These are phyloP conservation scores for Pinna nobilis DNA, from an alignment of 1,140 invertebrate species.

Conservation along the genomic window DNA sequence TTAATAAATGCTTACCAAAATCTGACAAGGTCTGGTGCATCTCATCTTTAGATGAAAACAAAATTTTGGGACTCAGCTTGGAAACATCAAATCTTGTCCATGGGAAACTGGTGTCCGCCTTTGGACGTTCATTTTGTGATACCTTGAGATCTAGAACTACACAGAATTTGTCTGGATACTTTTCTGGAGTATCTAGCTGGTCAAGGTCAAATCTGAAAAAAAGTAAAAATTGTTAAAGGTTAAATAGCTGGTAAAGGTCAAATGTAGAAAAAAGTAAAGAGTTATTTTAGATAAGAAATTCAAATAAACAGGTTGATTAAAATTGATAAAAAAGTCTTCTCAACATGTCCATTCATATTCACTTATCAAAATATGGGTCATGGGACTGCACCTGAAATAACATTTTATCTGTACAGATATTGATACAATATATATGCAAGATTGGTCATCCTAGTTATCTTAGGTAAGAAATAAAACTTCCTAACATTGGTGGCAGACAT, in stretches of 20 bases:
- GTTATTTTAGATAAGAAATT: neutral
- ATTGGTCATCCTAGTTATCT: too few species aligned
- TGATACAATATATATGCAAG: too few species aligned
- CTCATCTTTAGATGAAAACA: slow-evolving; percentile 89
- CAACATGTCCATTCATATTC: too few species aligned
- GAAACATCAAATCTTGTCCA: slow-evolving; percentile 82
- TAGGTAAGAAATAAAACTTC: too few species aligned
- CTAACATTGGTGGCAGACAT: too few species aligned
- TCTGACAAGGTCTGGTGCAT: slow-evolving; percentile 78
- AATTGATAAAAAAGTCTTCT: too few species aligned
- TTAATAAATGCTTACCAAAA: too few species aligned
- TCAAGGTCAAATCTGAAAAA: slow-evolving; percentile 84
- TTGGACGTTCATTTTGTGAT: slow-evolving; percentile 81
- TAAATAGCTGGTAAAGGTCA: neutral
- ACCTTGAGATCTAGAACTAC: slow-evolving; percentile 85
- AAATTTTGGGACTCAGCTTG: slow-evolving; percentile 78
- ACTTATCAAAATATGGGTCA: too few species aligned
- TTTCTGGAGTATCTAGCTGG: slow-evolving; percentile 85
- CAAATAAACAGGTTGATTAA: neutral
- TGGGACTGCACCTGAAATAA: too few species aligned
- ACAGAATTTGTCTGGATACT: slow-evolving; percentile 86
- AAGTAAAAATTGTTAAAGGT: too few species aligned
- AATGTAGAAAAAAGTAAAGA: neutral
- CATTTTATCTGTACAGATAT: too few species aligned
- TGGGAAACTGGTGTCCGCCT: slow-evolving; percentile 79